Evolutionary conservation across 2,797 vertebrate species (phyloP).

Genomic region (Calcarius lapponicus): DNA sequence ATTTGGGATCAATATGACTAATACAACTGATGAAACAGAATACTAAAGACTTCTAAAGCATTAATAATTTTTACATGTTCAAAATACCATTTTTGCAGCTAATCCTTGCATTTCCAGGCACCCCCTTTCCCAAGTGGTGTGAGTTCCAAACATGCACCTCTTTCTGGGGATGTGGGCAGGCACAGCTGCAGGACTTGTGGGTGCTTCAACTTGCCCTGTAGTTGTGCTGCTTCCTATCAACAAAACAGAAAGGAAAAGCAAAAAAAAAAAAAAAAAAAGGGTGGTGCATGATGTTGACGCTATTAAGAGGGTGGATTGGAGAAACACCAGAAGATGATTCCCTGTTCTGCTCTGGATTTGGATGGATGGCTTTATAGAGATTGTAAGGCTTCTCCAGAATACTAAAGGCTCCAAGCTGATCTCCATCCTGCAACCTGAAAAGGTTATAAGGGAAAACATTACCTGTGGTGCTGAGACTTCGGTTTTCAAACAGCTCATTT

Average conservation of each 20-base stretch:
- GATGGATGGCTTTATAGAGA: neutral
- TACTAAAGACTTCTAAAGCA: neutral
- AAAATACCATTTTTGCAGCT: neutral
- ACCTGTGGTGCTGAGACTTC: neutral
- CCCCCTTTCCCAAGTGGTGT: fast-evolving
- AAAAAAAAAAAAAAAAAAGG: too few species aligned
- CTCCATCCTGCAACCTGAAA: neutral
- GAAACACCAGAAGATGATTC: neutral
- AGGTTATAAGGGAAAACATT: neutral
- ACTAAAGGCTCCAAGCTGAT: neutral
- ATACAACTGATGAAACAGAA: slow-evolving; percentile 1
- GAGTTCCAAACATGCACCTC: fast-evolving
- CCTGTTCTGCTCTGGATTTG: neutral
- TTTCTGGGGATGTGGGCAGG: neutral
- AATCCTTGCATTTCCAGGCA: neutral
- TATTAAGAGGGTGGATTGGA: neutral
- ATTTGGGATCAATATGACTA: slow-evolving; percentile 36
- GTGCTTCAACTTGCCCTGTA: neutral
- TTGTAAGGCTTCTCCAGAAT: neutral
- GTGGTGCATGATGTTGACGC: neutral
- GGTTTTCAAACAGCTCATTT: neutral
- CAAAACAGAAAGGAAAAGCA: neutral
- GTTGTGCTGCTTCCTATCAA: neutral
- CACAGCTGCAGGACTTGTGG: neutral
- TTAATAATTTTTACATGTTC: neutral